Evolutionary conservation across 2,888 invertebrate genomes (phyloP).

Genomic region (Noctua janthe): DNA sequence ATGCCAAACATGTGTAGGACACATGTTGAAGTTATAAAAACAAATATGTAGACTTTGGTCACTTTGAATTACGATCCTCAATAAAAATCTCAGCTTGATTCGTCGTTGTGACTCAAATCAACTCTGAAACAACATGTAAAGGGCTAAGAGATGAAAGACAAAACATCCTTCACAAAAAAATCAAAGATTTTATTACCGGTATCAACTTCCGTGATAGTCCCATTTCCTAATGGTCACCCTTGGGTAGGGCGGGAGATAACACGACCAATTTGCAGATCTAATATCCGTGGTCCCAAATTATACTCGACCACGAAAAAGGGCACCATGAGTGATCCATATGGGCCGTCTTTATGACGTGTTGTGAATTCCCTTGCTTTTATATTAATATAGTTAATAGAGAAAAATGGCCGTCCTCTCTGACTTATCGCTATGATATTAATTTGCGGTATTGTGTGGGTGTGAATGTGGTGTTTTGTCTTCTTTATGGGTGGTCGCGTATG

Average conservation of each 20-base stretch:
- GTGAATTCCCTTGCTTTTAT: conserved; percentile 65
- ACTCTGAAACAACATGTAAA: neutral
- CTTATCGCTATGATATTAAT: conserved; percentile 65
- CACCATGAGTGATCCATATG: conserved; percentile 78
- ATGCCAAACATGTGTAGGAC: conserved; percentile 14
- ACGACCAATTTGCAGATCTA: conserved; percentile 88
- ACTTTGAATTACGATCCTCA: conserved; percentile 14
- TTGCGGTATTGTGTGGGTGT: conserved; percentile 57
- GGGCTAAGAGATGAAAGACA: conserved; percentile 12
- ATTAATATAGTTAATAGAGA: conserved; percentile 72
- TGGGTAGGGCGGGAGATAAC: conserved; percentile 80
- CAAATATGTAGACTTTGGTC: neutral
- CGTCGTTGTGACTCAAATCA: neutral
- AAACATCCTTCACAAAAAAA: conserved; percentile 3
- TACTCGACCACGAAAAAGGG: conserved; percentile 73
- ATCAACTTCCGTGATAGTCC: conserved; percentile 29
- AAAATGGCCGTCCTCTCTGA: conserved; percentile 65
- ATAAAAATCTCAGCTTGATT: conserved; percentile 20
- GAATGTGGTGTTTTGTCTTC: conserved; percentile 61
- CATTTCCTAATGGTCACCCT: conserved; percentile 70
- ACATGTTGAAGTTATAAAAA: conserved; percentile 12
- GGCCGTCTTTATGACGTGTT: conserved; percentile 77
- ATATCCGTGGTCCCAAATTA: conserved; percentile 83
- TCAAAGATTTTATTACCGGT: conserved; percentile 32
- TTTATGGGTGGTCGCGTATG: conserved; percentile 39